Percentiles rank a stretch among this genome's conserved stretches.
These are phyloP conservation scores for Bagarius yarrelli DNA, from an alignment of 2,113 vertebrate genomes.

Conservation along the genomic window DNA sequence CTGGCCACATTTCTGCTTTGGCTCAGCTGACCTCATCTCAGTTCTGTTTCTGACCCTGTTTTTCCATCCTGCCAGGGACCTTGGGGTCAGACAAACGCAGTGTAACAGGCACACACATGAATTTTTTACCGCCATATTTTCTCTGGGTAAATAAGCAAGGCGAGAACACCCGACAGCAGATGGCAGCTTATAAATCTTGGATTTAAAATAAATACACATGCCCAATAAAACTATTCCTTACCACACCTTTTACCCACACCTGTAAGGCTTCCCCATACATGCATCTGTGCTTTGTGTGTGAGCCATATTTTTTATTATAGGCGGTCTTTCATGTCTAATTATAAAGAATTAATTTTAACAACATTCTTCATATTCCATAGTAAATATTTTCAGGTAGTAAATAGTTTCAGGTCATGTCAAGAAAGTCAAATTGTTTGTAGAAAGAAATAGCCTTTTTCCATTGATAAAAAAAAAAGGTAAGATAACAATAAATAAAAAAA, in stretches of 20 bases:
- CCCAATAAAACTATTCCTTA: constrained; percentile 33
- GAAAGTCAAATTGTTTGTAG: not conserved
- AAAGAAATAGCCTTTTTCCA: not conserved
- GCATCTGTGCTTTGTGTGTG: constrained; percentile 38
- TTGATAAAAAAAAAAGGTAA: not conserved
- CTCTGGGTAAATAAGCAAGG: constrained; percentile 70
- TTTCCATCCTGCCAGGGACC: constrained; percentile 62
- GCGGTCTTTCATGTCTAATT: not conserved
- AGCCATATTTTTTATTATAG: constrained; percentile 25
- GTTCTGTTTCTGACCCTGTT: constrained; percentile 59
- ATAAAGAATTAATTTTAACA: not conserved
- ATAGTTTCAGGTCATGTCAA: not conserved
- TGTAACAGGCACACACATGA: constrained; percentile 56
- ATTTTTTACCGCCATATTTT: constrained; percentile 71
- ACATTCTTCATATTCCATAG: not conserved
- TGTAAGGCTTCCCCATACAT: constrained; percentile 9
- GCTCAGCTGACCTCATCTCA: constrained; percentile 61
- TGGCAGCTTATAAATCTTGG: constrained; percentile 65
- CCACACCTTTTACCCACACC: constrained; percentile 25
- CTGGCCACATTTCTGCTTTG: constrained; percentile 48
- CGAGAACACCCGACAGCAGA: constrained; percentile 57
- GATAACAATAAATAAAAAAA: not conserved
- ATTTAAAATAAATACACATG: constrained; percentile 64
- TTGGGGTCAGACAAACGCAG: constrained; percentile 63
- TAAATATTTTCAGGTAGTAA: not conserved